Percentiles rank a stretch among this genome's conserved stretches.
These are phyloP conservation scores for Drosophila repleta DNA, from an alignment of 1,140 invertebrate species.

Conservation along the genomic window DNA sequence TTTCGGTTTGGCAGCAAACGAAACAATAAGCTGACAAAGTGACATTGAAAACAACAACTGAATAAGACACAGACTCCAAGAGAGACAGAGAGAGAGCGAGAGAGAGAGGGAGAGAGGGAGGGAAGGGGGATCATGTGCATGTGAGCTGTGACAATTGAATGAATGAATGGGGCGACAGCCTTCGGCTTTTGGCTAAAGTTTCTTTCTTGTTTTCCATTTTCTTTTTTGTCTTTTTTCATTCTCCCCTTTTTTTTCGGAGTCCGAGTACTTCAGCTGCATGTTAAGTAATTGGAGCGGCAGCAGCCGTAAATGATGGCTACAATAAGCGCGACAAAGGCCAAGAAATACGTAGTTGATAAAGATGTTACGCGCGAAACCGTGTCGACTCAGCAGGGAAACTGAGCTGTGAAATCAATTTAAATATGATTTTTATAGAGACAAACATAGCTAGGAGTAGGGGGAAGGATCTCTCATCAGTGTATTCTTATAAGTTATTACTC, in stretches of 20 bases:
- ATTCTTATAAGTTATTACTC: background rate
- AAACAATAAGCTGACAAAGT: slow-evolving; percentile 57
- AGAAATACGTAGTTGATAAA: slow-evolving; percentile 9
- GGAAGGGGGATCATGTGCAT: slow-evolving; percentile 11
- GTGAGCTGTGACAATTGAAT: slow-evolving; percentile 47
- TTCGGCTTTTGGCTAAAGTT: slow-evolving; percentile 31
- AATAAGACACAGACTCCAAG: background rate
- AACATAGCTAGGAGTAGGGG: too few species aligned
- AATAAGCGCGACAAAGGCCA: background rate
- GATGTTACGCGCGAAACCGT: slow-evolving; percentile 10
- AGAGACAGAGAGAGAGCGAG: background rate
- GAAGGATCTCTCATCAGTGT: background rate
- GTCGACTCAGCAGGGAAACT: too few species aligned
- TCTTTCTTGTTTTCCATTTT: slow-evolving; percentile 8
- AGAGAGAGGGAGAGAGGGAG: background rate
- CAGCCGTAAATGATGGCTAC: slow-evolving; percentile 36
- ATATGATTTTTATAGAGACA: too few species aligned
- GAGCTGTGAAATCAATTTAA: too few species aligned
- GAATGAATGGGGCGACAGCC: slow-evolving; percentile 33
- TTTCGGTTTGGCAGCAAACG: slow-evolving; percentile 41
- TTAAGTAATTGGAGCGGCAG: slow-evolving; percentile 57
- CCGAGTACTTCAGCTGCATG: slow-evolving; percentile 33
- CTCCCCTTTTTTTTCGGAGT: slow-evolving; percentile 16
- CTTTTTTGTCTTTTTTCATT: background rate
- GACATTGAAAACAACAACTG: slow-evolving; percentile 54